These are phyloP conservation scores for Zonitis immaculata DNA, from an alignment of 2,888 invertebrate species.

Conservation along the genomic window DNA sequence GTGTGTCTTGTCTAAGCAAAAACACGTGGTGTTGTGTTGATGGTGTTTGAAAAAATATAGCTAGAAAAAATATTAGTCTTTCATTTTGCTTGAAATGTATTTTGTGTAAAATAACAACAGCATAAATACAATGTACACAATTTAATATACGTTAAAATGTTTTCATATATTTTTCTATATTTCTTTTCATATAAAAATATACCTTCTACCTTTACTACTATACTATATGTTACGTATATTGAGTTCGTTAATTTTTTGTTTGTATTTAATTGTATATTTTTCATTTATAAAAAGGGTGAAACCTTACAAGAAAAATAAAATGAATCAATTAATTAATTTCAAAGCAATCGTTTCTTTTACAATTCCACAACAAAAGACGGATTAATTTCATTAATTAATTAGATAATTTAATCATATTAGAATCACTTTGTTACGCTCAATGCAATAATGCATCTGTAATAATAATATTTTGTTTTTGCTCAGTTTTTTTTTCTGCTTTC, in stretches of 20 bases:
- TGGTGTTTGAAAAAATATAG: constrained; percentile 35
- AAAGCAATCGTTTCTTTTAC: neutral
- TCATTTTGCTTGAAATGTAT: constrained; percentile 47
- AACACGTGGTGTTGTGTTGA: constrained; percentile 35
- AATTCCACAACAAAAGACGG: neutral
- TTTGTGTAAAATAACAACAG: constrained; percentile 48
- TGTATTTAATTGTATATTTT: constrained; percentile 18
- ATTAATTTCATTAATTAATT: neutral
- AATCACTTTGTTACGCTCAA: too few relatives aligned
- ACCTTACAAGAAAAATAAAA: constrained; percentile 7
- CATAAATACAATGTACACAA: constrained; percentile 26
- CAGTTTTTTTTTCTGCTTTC: too few relatives aligned
- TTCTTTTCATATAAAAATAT: neutral
- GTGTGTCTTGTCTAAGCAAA: constrained; percentile 39
- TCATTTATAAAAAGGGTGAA: neutral
- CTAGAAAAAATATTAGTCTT: constrained; percentile 50
- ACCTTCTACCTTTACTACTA: too few relatives aligned
- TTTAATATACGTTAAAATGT: constrained; percentile 32
- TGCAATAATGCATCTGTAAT: neutral
- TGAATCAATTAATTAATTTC: constrained; percentile 21
- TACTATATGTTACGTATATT: too few relatives aligned
- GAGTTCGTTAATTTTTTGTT: constrained; percentile 23
- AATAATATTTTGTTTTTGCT: neutral
- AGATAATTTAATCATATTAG: too few relatives aligned
- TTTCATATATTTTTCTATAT: constrained; percentile 25